Percentiles rank a stretch among this genome's conserved stretches.
These are phyloP conservation scores for Nomada flava DNA, from an alignment of 2,888 invertebrate species.

Conservation along the genomic window DNA sequence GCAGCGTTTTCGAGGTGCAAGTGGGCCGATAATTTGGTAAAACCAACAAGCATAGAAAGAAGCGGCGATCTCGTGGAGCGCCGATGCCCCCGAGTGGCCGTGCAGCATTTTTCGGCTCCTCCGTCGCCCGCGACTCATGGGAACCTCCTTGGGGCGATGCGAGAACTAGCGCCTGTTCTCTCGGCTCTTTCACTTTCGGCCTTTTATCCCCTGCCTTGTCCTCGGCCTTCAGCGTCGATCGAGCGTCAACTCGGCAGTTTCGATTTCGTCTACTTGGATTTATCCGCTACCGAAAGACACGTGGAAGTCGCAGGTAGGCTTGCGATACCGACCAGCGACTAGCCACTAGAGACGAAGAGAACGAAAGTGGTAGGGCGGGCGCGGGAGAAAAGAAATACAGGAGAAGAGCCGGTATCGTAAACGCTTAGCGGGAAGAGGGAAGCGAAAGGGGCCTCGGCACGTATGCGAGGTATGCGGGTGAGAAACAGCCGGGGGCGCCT, in stretches of 20 bases:
- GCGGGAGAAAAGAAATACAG: neutral
- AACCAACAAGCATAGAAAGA: slow-evolving; percentile 50
- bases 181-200: neutral
- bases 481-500: slow-evolving; percentile 80
- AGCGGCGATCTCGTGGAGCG: slow-evolving; percentile 62
- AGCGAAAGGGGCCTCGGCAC: slow-evolving; percentile 66
- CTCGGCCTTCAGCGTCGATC: neutral
- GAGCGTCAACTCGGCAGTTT: too few species aligned
- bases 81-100: slow-evolving; percentile 67
- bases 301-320: too few species aligned
- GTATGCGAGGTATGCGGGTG: slow-evolving; percentile 80
- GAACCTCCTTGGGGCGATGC: slow-evolving; percentile 77
- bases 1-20: slow-evolving; percentile 5
- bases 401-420: slow-evolving; percentile 2
- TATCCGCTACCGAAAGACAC: too few species aligned
- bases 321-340: too few species aligned
- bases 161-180: slow-evolving; percentile 30
- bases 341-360: neutral
- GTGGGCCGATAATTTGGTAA: slow-evolving; percentile 9
- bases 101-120: slow-evolving; percentile 63
- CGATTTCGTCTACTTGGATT: too few species aligned
- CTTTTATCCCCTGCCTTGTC: neutral
- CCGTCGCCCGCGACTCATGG: slow-evolving; percentile 80
- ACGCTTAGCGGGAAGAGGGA: slow-evolving; percentile 22
- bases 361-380: neutral